Percentiles rank a stretch among this genome's conserved stretches.
Evolutionary conservation across 2,888 invertebrate species (phyloP).

Genomic region (Elegia similella): DNA sequence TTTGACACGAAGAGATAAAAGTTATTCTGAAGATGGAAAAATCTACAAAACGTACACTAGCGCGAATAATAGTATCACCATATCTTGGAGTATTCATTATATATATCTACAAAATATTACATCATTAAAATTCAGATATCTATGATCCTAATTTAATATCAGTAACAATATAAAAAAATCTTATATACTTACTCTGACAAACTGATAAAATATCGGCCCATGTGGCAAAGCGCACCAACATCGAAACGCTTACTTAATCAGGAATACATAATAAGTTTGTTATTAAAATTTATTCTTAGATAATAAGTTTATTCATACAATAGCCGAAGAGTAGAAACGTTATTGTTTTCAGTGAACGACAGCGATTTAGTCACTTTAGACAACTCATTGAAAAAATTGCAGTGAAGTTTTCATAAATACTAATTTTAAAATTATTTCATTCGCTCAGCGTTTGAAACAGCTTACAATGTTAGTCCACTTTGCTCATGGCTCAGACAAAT

Average conservation of each 20-base stretch:
- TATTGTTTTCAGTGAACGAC: too few relatives aligned
- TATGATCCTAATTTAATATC: constrained; percentile 11
- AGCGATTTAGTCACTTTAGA: too few relatives aligned
- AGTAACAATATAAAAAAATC: constrained; percentile 10
- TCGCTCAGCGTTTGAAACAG: not conserved
- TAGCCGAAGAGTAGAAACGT: too few relatives aligned
- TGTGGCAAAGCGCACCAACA: not conserved
- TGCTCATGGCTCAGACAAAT: not conserved
- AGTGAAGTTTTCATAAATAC: too few relatives aligned
- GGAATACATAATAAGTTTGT: not conserved
- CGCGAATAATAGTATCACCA: constrained; percentile 24
- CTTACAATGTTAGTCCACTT: not conserved
- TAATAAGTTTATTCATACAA: too few relatives aligned
- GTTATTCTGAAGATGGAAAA: not conserved
- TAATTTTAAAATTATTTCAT: too few relatives aligned
- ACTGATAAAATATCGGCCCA: not conserved
- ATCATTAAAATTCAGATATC: constrained; percentile 25
- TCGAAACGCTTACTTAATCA: not conserved
- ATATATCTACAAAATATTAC: constrained; percentile 23
- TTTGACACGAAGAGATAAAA: constrained; percentile 13
- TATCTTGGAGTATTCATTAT: constrained; percentile 29
- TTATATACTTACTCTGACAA: not conserved
- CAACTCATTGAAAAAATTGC: too few relatives aligned
- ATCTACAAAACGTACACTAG: constrained; percentile 22
- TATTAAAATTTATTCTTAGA: too few relatives aligned